These are phyloP conservation scores for Zapus hudsonius DNA, from an alignment of 2,113 vertebrate genomes.

Conservation along the genomic window DNA sequence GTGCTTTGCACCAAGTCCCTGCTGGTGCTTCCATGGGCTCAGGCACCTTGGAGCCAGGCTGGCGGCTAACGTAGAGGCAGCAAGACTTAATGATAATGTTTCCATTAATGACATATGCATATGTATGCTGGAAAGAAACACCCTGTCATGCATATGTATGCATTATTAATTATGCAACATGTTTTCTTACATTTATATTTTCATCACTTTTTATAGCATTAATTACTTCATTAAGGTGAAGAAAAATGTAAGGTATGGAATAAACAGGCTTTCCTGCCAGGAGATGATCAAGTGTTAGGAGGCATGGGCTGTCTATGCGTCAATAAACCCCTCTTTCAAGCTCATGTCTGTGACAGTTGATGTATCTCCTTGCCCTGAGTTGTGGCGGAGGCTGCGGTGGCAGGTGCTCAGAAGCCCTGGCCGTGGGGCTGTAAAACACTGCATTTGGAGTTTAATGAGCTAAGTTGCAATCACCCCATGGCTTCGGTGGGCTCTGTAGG, in stretches of 20 bases:
- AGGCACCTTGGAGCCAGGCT: neutral
- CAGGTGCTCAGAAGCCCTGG: neutral
- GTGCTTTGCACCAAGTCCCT: neutral
- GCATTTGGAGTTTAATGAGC: neutral
- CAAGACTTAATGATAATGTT: slow-evolving; percentile 35
- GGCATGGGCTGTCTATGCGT: slow-evolving; percentile 24
- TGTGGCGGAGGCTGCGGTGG: neutral
- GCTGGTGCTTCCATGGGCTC: neutral
- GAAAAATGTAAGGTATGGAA: slow-evolving; percentile 52
- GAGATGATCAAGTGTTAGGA: slow-evolving; percentile 61
- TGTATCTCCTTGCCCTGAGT: neutral
- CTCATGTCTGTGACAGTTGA: slow-evolving; percentile 43
- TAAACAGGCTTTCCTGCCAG: slow-evolving; percentile 50
- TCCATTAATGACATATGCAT: slow-evolving; percentile 62
- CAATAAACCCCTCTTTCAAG: neutral
- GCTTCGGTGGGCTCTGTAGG: neutral
- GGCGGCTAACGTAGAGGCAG: neutral
- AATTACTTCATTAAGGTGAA: slow-evolving; percentile 74
- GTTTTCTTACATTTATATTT: slow-evolving; percentile 75
- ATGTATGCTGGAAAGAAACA: slow-evolving; percentile 68
- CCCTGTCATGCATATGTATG: slow-evolving; percentile 72
- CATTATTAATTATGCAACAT: slow-evolving; percentile 74
- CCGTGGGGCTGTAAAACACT: neutral
- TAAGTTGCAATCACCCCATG: neutral
- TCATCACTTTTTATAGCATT: slow-evolving; percentile 78